A percentile compares a stretch with the other conserved stretches of the same genome.
phyloP scores from a whole-genome alignment of 2,797 vertebrate species.

The Mormyrus proboscirostris region DNA sequence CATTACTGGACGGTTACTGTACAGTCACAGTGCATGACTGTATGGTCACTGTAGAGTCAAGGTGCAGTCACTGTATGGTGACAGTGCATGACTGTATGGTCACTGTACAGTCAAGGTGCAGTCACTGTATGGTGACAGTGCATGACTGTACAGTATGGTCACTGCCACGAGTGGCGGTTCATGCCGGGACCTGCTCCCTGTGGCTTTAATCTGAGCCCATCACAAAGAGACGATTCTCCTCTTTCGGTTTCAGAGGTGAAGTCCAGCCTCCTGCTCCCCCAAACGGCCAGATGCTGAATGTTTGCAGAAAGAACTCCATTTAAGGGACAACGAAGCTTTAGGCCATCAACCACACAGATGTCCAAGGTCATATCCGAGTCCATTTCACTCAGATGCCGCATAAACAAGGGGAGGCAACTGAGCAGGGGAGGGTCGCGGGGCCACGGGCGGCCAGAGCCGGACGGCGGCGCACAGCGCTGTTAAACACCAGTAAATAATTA shows the following conservation, averaged over 20 bases:
- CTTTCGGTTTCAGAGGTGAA: background rate
- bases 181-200: background rate
- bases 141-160: background rate
- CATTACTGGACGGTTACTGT: background rate
- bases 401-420: background rate
- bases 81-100: background rate
- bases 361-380: background rate
- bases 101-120: background rate
- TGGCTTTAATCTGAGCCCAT: background rate
- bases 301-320: background rate
- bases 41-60: background rate
- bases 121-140: background rate
- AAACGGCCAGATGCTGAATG: background rate
- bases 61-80: background rate
- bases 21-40: background rate
- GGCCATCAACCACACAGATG: background rate
- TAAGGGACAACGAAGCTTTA: background rate
- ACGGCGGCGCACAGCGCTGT: background rate
- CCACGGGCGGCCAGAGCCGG: background rate
- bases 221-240: conserved; percentile 10
- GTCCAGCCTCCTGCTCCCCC: background rate
- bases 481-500: background rate
- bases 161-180: background rate
- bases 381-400: background rate
- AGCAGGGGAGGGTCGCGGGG: background rate